Evolutionary conservation across 2,113 vertebrate genomes (phyloP).

Genomic region (Otus sunia): DNA sequence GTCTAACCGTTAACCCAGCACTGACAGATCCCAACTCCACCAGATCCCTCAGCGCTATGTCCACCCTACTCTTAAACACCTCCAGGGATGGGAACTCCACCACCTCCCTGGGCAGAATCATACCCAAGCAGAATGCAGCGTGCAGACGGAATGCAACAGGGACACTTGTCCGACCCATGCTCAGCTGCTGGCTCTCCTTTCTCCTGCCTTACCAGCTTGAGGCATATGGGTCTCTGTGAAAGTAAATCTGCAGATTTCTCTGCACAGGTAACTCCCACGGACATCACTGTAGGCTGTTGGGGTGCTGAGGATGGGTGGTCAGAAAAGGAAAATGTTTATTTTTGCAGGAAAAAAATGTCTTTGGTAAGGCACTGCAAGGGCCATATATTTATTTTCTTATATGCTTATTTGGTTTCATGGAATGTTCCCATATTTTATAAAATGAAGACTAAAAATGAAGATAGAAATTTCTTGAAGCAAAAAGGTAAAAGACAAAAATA

Average conservation of each 20-base stretch:
- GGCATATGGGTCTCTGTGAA: not conserved
- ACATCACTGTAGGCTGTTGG: not conserved
- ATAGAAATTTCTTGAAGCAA: not conserved
- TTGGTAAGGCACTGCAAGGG: not conserved
- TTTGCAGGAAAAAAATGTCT: not conserved
- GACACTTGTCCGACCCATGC: not conserved
- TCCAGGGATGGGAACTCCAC: too few relatives aligned
- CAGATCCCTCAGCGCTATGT: too few relatives aligned
- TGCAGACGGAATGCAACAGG: not conserved
- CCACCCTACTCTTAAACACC: too few relatives aligned
- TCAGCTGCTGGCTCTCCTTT: not conserved
- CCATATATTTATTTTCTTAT: not conserved
- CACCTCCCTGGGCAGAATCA: too few relatives aligned
- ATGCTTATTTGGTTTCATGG: not conserved
- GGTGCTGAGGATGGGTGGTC: not conserved
- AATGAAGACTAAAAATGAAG: not conserved
- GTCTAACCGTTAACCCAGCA: too few relatives aligned
- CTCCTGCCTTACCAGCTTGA: not conserved
- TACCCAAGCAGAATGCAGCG: not conserved
- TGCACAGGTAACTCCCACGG: not conserved
- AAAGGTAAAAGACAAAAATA: not conserved
- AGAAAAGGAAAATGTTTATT: not conserved
- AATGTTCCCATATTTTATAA: not conserved
- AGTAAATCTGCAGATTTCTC: not conserved
- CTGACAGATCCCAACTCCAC: too few relatives aligned